Evolutionary conservation across 2,113 vertebrate genomes (phyloP), one percentile per base, ranked within the genome.

Genomic region (Atlantisia rogersi): DNA sequence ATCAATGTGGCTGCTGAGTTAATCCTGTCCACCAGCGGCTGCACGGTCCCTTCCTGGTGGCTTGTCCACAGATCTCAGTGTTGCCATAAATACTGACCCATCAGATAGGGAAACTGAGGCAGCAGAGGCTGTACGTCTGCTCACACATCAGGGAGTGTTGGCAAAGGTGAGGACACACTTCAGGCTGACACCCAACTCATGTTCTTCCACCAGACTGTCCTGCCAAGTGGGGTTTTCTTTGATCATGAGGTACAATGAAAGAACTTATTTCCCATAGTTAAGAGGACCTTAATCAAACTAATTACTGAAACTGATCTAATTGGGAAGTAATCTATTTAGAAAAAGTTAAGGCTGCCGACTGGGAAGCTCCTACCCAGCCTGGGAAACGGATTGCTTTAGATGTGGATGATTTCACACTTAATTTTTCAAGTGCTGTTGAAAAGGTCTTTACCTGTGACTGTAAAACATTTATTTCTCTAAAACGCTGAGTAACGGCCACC

Each of bases 391-490:
- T 59, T 69, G 83, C 94, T 83, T 46, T 78, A 71, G 40, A 70
- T 28, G 77, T 22, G 62, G 62, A 88, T 74, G 81, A 82, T 67
- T 89, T 83, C 71, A 83, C 63, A 73, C 86, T 89, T 73, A 74
- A 75, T 84, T 82, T 89, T 92, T 91, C 92, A 89, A 96, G 94
- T 76, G 77, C 89, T 70, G 29, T 70, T 87, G 92, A 94, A 89
- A 94, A 76, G 50, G 83, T 59, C 85, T 91, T 95, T 70, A 84
- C 84, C 83, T 82, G 50, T 44, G 78, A 94, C 87, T 69, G 70
- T 42, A 85, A 89, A 94, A 83, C 56, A 95, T 94, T 94, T 95
- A 58, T 93, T 94, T 90, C 82, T 65, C 83, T 89, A 28, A 63
- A 84, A 65, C 29, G 44, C 55, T 58, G 87, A 94, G 64, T 56